Base-by-base conservation (phyloP, 2,888 invertebrate genomes). In the Pollenia labialis region DNA sequence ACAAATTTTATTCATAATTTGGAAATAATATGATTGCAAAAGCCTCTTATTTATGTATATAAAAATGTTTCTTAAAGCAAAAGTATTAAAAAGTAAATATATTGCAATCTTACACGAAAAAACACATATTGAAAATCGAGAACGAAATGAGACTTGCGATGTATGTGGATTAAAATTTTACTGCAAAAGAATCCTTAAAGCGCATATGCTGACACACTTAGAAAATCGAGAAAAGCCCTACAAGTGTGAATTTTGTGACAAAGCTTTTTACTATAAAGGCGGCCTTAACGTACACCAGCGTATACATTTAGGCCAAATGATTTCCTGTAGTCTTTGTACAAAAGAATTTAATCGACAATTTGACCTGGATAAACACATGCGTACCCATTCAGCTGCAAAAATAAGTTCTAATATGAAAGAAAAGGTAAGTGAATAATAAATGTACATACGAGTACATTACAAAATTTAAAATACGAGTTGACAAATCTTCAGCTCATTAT, bases 241-340 rank as follows among this genome's bases (percentile, higher is more conserved):
- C 14, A 74, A 84, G 50, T 87, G 87, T 56, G 87, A 87, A 4
- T 85, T 71, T 64, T 87, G 87, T 50, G 60, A 77, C 0, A 87
- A 87, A 62, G 54, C 85, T 0, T 87, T 81, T 16, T 87, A 56
- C 46, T 40, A 79, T 0, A 71, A 77, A 14, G 81, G 84, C 2
- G 62, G 32, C 0, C 81, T 83, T n/a, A 87, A 81, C 44, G 18
- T 85, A 40, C 84, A 87, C 11, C 14, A 77, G 7, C 81, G 87
- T 1, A 58, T 85, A 18, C 87, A 87, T 56, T 77, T 85, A 32
- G 87, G 85, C 8, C 68, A 72, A 58, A 81, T 77, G 77, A 32
- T 81, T 46, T 14, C 46, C 14, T 87, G 87, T 18, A 54, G 16
- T 7, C 32, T 87, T n/a, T 87, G 87, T 46, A 10, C 77, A 6